phyloP scores from a whole-genome alignment of 2,888 invertebrate species.

The Xylota segnis region DNA sequence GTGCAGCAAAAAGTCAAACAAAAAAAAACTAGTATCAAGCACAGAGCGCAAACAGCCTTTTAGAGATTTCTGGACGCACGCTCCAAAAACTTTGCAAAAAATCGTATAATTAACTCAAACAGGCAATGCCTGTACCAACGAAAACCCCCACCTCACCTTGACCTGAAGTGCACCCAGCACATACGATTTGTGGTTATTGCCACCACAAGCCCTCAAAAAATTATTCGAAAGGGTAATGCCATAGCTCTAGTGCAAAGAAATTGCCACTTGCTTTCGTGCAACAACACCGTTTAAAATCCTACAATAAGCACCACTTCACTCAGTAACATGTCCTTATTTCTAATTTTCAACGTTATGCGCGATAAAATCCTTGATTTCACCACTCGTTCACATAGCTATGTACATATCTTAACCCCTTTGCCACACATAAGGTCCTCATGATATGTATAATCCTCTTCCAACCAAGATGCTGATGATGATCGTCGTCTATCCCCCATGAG shows the following conservation, averaged over 20 bases:
- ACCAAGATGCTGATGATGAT: slow-evolving; percentile 29
- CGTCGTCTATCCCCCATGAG: slow-evolving; percentile 13
- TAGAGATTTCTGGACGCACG: not conserved
- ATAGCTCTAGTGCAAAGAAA: not conserved
- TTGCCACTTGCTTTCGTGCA: not conserved
- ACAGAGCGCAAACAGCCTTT: not conserved
- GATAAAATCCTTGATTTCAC: slow-evolving; percentile 48
- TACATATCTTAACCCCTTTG: slow-evolving; percentile 28
- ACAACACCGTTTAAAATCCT: slow-evolving; percentile 1
- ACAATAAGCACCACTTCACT: slow-evolving; percentile 39
- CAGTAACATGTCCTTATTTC: slow-evolving; percentile 36
- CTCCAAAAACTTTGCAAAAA: not conserved
- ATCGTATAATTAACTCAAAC: not conserved
- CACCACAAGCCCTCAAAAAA: not conserved
- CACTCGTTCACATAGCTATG: slow-evolving; percentile 25
- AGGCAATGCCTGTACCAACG: not conserved
- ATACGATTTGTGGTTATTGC: not conserved
- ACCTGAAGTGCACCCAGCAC: not conserved
- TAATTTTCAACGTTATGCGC: slow-evolving; percentile 37
- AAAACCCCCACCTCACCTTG: not conserved
- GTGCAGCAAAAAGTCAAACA: no score
- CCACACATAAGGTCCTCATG: slow-evolving; percentile 29
- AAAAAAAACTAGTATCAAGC: no score
- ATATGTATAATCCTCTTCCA: slow-evolving; percentile 14
- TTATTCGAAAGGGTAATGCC: not conserved